Evolutionary conservation across 2,888 invertebrate species (phyloP).

Genomic region (Drosophila bunnanda): DNA sequence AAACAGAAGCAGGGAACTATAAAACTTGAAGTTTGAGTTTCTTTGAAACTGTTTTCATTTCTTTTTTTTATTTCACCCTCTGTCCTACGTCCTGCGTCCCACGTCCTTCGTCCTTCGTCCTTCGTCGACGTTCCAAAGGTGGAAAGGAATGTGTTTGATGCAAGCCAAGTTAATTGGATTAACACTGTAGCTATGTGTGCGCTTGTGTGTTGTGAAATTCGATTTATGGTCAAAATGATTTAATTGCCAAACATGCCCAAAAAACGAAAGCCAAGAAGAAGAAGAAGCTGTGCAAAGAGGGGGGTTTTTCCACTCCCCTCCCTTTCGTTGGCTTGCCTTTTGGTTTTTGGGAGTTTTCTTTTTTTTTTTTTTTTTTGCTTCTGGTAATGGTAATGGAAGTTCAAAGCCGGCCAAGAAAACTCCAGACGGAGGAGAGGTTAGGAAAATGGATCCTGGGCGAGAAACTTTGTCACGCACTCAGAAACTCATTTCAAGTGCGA

Average conservation of each 20-base stretch:
- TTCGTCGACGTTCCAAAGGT: constrained; percentile 30
- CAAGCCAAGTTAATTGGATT: constrained; percentile 73
- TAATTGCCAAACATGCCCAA: constrained; percentile 69
- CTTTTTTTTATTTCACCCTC: constrained; percentile 39
- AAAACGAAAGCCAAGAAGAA: constrained; percentile 9
- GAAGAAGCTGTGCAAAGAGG: constrained; percentile 13
- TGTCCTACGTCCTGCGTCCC: too few species aligned
- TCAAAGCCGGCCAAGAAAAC: constrained; percentile 23
- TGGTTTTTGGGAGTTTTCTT: constrained; percentile 17
- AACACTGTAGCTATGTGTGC: constrained; percentile 51
- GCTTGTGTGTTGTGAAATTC: constrained; percentile 54
- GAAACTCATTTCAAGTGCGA: constrained; percentile 45
- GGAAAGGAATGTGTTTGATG: constrained; percentile 73
- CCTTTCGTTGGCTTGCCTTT: neutral
- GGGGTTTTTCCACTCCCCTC: neutral
- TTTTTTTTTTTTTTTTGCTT: neutral
- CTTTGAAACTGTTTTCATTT: constrained; percentile 74
- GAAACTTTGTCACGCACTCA: constrained; percentile 40
- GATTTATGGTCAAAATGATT: constrained; percentile 74
- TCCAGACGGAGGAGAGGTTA: neutral
- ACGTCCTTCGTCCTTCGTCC: neutral
- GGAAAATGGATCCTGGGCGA: constrained; percentile 16
- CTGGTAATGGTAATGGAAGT: constrained; percentile 36
- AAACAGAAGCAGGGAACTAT: constrained; percentile 60
- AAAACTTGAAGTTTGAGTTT: constrained; percentile 75